Evolutionary conservation across 2,888 invertebrate genomes (phyloP).

Genomic region (Drosophila picticornis): DNA sequence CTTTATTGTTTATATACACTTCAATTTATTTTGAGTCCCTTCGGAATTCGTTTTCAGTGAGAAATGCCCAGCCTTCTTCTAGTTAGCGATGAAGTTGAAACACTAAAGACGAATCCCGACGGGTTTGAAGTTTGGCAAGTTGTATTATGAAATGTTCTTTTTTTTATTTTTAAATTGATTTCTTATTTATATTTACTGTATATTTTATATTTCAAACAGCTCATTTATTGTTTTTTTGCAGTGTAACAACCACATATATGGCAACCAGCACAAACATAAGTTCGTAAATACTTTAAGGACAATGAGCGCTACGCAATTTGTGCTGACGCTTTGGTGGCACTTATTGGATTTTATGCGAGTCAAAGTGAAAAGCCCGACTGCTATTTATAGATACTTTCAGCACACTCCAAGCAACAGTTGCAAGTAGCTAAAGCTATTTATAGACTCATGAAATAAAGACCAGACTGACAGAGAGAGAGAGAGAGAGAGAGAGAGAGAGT

Average conservation of each 20-base stretch:
- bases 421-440: conserved; percentile 46
- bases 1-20: not conserved
- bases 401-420: conserved; percentile 33
- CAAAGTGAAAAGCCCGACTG: conserved; percentile 30
- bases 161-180: not conserved
- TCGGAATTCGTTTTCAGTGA: not conserved
- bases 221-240: too few relatives aligned
- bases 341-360: conserved; percentile 72
- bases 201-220: not conserved
- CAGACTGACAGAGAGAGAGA: too few relatives aligned
- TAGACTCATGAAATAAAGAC: conserved; percentile 26
- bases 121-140: not conserved
- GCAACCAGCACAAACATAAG: conserved; percentile 2
- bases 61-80: not conserved
- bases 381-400: conserved; percentile 45
- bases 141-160: not conserved
- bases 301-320: conserved; percentile 68
- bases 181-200: not conserved
- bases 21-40: not conserved
- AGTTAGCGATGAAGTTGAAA: not conserved
- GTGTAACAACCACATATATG: conserved; percentile 6
- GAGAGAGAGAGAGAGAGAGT: conserved; percentile 3
- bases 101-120: not conserved
- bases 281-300: conserved; percentile 52
- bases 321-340: conserved; percentile 51